A percentile compares a stretch with the other conserved stretches of the same genome.
Conservation (phyloP, 2,113 vertebrate genomes). For the Megaleporinus macrocephalus region DNA sequence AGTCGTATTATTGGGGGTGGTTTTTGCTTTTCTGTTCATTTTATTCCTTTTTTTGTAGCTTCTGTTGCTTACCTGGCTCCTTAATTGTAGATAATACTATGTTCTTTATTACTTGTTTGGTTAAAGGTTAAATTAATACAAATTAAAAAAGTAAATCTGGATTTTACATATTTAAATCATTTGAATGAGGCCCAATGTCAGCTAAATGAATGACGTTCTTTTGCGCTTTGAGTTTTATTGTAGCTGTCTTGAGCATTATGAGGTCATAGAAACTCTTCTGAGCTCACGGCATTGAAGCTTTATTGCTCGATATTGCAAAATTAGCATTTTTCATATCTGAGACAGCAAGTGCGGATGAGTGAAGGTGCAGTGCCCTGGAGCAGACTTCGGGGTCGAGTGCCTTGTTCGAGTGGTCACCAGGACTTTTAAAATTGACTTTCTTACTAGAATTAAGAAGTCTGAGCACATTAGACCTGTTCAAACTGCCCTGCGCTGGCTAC, state of each 20-base stretch:
- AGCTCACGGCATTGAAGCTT: slow-evolving; percentile 48
- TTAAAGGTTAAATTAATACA: too few species aligned
- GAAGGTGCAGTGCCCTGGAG: background rate
- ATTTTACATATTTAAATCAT: too few species aligned
- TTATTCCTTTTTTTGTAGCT: too few species aligned
- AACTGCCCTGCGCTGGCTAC: too few species aligned
- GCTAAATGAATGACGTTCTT: background rate
- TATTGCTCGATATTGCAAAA: slow-evolving; percentile 2
- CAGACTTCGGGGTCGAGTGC: background rate
- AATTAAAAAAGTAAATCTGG: too few species aligned
- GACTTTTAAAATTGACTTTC: background rate
- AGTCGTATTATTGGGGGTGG: too few species aligned
- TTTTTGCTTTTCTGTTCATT: too few species aligned
- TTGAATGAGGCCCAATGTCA: too few species aligned
- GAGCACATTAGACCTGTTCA: too few species aligned
- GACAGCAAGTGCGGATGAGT: background rate
- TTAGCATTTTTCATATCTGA: slow-evolving; percentile 17
- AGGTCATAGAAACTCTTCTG: background rate
- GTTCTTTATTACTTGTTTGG: too few species aligned
- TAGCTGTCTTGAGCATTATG: background rate
- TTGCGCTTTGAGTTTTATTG: background rate
- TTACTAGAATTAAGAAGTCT: background rate
- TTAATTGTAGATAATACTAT: too few species aligned
- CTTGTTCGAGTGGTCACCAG: background rate
- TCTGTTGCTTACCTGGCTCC: too few species aligned